Base-by-base conservation (phyloP, 2,797 vertebrate species). In the Anableps anableps region DNA sequence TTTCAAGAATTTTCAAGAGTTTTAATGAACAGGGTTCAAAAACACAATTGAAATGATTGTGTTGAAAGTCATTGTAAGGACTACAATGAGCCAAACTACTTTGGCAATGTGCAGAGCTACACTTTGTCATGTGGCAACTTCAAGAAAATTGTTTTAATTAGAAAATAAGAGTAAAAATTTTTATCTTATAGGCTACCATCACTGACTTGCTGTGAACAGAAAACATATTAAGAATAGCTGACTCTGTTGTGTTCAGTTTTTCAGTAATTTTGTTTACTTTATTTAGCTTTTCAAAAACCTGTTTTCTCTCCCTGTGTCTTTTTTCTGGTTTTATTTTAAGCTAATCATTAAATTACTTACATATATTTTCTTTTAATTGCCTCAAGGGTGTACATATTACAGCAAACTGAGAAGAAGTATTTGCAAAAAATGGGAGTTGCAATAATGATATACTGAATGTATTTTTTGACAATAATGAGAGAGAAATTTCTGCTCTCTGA, bases 401-500 rank as follows among this genome's bases (percentile, higher is more conserved):
- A 41, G 10, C 36, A 26, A 68, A 68, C 36, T 41, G 36, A 68
- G 64, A 26, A 9, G 26, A 41, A 68, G 36, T 41, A 41, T 41
- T 68, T 68, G 38, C 23, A 26, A 68, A 41, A n/a, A 41, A 38
- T 68, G 36, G 21, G 68, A 50, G 36, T 38, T 75, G 68, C 75
- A 13, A 74, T 70, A 38, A 58, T 34, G 71, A 68, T 50, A n/a
- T 50, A 43, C 74, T 45, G 7, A 62, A 58, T 48, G 38, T 53
- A 48, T 79, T 75, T 80, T 77, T 64, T 77, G 77, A 72, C 36
- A 53, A 53, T 72, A 82, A 75, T 45, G 75, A 84, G 47, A 87
- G 64, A 80, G 77, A 83, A 26, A 75, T 80, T 74, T 91, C 77
- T 64, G 71, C 80, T 88, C 79, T 88, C 76, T 86, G 86, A 90